Evolutionary conservation across 1,140 invertebrate species (phyloP), one percentile per base, ranked within the genome.

Genomic region (Holcopasites calliopsidis): DNA sequence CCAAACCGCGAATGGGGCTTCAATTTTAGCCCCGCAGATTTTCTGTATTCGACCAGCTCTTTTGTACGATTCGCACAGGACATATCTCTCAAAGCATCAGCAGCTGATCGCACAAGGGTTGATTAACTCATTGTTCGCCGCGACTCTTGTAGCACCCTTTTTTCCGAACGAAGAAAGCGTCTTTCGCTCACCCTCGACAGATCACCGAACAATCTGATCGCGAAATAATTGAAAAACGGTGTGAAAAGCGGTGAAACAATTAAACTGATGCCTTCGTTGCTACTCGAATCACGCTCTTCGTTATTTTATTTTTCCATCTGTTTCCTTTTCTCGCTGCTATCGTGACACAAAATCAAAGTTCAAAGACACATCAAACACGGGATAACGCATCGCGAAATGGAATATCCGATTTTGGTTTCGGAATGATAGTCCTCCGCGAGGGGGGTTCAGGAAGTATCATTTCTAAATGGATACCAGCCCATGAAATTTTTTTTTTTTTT

Each of bases 91-190:
- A 8, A 47, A 62, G 40, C 18, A 47, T 47, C 26, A 31, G 11
- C 3, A 38, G 2, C 33, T 42, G 57, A 60, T 42, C 18, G 35
- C 31, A 13, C 31, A 7, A 26, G 35, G 13, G 26, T 60, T 60
- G 57, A 60, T 60, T 60, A 60, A 64, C 28, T 44, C 60, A 21
- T 64, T 64, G 60, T 47, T 64, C 57, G 2, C 21, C 6, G n/a
- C 6, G 33, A 1, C n/a, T 7, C 21, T 18, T 3, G n/a, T 5
- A 2, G 21, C n/a, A 4, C 23, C 21, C n/a, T n/a, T 18, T 23
- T 5, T 28, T 54, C 11, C 21, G 16, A 60, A 40, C 21, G 21
- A 60, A 60, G 57, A 8, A 42, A 38, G 33, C 7, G 18, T 21
- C 40, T 35, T 8, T 26, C 35, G 3, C 21, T 1, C 1, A 28